phyloP scores from a whole-genome alignment of 2,888 invertebrate genomes.

The Amblyjoppa proteus region DNA sequence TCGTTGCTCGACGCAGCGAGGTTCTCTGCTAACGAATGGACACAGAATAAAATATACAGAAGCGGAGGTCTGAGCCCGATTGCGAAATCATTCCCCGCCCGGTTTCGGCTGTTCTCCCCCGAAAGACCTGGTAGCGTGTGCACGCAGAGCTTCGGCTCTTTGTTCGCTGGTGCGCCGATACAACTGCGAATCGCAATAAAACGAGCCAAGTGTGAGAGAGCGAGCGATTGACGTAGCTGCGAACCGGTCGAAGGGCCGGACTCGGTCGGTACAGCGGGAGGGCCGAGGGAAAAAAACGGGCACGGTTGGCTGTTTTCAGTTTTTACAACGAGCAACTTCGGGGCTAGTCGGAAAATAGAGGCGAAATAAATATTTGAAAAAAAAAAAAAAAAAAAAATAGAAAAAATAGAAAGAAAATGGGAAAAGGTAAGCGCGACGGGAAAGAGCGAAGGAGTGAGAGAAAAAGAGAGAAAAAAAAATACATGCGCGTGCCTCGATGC shows the following conservation, averaged over 20 bases:
- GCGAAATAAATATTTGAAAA: constrained; percentile 51
- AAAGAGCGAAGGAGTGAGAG: constrained; percentile 17
- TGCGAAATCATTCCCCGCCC: constrained; percentile 76
- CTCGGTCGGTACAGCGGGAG: background rate
- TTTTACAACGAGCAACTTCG: constrained; percentile 70
- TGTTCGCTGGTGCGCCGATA: constrained; percentile 26
- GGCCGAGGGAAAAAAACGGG: constrained; percentile 65
- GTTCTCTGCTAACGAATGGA: constrained; percentile 58
- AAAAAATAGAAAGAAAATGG: constrained; percentile 55
- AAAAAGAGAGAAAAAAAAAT: constrained; percentile 45
- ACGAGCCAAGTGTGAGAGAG: constrained; percentile 8
- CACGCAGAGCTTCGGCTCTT: background rate
- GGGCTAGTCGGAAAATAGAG: constrained; percentile 44
- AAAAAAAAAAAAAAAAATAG: constrained; percentile 56
- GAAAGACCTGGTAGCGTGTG: constrained; percentile 12
- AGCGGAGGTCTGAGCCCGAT: constrained; percentile 68
- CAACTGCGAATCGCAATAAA: constrained; percentile 46
- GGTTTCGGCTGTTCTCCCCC: constrained; percentile 9
- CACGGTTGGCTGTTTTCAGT: constrained; percentile 76
- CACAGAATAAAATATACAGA: constrained; percentile 72
- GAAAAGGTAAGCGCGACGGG: constrained; percentile 17
- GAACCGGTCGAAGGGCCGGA: constrained; percentile 11
- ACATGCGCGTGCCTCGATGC: constrained; percentile 57
- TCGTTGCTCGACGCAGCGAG: constrained; percentile 23
- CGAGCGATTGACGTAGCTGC: constrained; percentile 37